These are phyloP conservation scores for Chaetura pelagica DNA, from an alignment of 2,113 vertebrate species.

Conservation along the genomic window DNA sequence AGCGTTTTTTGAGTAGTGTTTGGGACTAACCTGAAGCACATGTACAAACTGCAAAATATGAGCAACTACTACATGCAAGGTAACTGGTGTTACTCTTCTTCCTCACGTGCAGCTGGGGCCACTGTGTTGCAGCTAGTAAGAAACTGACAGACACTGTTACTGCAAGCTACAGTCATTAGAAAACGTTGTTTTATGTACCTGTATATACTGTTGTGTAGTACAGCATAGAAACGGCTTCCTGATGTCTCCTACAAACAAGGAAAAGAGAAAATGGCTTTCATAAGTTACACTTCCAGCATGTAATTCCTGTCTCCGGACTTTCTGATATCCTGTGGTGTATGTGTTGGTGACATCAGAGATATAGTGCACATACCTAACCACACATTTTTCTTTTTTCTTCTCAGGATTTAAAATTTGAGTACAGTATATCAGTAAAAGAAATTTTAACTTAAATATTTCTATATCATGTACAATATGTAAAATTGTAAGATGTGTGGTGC, in stretches of 20 bases:
- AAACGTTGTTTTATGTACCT: slow-evolving; percentile 11
- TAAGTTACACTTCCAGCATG: slow-evolving; percentile 59
- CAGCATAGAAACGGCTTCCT: slow-evolving; percentile 23
- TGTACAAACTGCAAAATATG: neutral
- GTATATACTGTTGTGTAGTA: slow-evolving; percentile 50
- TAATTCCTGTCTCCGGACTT: slow-evolving; percentile 56
- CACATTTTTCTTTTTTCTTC: slow-evolving; percentile 79
- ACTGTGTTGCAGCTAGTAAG: neutral
- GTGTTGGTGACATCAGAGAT: slow-evolving; percentile 40
- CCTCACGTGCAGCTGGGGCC: neutral
- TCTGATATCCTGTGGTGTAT: slow-evolving; percentile 36
- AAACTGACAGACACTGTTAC: neutral
- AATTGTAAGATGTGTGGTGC: slow-evolving; percentile 83
- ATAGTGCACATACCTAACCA: slow-evolving; percentile 55
- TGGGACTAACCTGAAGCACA: neutral
- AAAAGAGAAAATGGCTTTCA: slow-evolving; percentile 18
- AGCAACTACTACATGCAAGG: neutral
- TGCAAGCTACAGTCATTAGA: slow-evolving; percentile 13
- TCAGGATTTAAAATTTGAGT: slow-evolving; percentile 90
- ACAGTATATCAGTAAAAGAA: slow-evolving; percentile 82
- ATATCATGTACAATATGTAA: slow-evolving; percentile 85
- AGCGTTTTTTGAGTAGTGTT: neutral
- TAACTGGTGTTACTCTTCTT: neutral
- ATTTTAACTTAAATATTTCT: slow-evolving; percentile 86
- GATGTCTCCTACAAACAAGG: slow-evolving; percentile 2